Evolutionary conservation across 2,797 vertebrate genomes (phyloP).

Genomic region (Acipenser oxyrinchus): DNA sequence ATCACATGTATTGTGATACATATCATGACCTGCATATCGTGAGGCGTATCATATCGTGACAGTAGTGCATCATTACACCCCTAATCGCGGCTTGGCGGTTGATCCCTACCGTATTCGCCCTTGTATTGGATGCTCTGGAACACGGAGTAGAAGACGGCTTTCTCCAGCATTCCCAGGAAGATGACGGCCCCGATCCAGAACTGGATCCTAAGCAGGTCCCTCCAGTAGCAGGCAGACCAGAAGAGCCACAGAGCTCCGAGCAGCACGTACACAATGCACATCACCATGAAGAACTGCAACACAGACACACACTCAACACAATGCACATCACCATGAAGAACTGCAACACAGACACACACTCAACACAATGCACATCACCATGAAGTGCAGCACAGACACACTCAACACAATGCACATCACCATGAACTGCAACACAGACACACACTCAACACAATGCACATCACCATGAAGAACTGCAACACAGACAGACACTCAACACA

Average conservation of each 20-base stretch:
- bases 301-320: no score
- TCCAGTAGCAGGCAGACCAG: conserved; percentile 89
- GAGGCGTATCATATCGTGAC: no score
- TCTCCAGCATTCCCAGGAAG: conserved; percentile 89
- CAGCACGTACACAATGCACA: conserved; percentile 90
- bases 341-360: no score
- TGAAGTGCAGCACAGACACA: conserved; percentile 29
- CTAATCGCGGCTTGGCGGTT: no score
- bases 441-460: background rate
- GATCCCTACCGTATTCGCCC: conserved; percentile 73
- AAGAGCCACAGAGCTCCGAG: conserved; percentile 88
- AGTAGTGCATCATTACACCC: no score
- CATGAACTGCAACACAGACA: background rate
- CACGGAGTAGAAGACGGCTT: conserved; percentile 90
- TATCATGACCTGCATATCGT: no score
- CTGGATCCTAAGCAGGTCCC: conserved; percentile 85
- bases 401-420: background rate
- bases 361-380: no score
- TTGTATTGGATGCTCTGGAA: conserved; percentile 88
- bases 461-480: background rate
- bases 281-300: conserved; percentile 74
- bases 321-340: no score
- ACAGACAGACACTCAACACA: no score
- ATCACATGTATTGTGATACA: no score
- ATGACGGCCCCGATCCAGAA: conserved; percentile 93